These are phyloP conservation scores for Eira barbara DNA, from an alignment of 2,113 vertebrate genomes.

Conservation along the genomic window DNA sequence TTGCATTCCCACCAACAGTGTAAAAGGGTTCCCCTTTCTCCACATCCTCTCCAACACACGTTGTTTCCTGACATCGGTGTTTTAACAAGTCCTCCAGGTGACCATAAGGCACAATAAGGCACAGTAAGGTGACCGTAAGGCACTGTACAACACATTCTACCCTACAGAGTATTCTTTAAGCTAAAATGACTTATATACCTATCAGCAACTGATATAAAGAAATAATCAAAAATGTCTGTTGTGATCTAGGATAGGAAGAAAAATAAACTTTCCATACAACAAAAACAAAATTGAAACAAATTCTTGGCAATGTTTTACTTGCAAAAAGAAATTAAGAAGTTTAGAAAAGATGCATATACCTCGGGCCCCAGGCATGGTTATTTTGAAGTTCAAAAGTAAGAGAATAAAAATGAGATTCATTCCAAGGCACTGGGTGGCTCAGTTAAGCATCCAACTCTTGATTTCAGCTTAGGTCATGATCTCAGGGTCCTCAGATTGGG, in stretches of 20 bases:
- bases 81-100: not conserved
- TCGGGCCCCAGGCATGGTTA: not conserved
- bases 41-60: too few relatives aligned
- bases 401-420: not conserved
- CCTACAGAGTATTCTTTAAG: not conserved
- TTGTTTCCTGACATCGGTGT: not conserved
- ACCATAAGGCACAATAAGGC: not conserved
- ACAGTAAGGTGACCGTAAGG: not conserved
- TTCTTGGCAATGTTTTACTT: not conserved
- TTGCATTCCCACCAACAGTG: too few relatives aligned
- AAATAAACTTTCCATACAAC: not conserved
- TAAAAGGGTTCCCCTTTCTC: too few relatives aligned
- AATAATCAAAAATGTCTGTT: not conserved
- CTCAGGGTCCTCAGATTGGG: not conserved
- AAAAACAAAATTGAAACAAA: not conserved
- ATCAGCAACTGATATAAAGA: not conserved
- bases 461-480: not conserved
- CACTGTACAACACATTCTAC: not conserved
- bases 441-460: not conserved
- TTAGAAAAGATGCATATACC: not conserved
- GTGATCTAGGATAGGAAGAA: not conserved
- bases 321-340: not conserved
- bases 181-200: not conserved
- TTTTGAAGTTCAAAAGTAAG: not conserved
- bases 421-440: not conserved